Base-by-base conservation (phyloP, 2,888 invertebrate species). In the Eilema sororculum region DNA sequence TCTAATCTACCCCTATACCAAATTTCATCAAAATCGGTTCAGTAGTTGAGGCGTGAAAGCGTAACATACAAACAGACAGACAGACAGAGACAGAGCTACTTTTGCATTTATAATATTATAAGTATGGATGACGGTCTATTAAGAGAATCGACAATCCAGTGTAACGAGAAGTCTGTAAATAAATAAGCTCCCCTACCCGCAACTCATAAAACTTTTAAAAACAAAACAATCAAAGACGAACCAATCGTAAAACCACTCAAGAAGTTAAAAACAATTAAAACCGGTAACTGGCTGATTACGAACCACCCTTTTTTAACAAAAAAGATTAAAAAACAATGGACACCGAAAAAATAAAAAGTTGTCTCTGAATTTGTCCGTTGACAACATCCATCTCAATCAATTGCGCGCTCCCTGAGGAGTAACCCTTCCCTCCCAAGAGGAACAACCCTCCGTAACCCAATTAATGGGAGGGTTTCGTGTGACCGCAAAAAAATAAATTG, bases 311-410 rank as follows among this genome's bases (percentile, higher is more conserved):
- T 86, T 69, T 77, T 69, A 56, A 77, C 72, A 76, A 78, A 80
- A 87, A 86, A 74, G 68, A 80, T 78, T 83, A 79, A 76, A 78
- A 81, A 81, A 75, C 82, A 83, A 83, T 83, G 81, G 65, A 80
- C 74, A 77, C 82, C 82, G 80, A 83, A 85, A 88, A 87, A 87
- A 83, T 24, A 89, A 91, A 91, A 88, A 92, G 89, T 88, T 88
- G 85, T 89, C 90, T 86, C 85, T 84, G 85, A 90, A 91, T 92
- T 92, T 90, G 91, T 89, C 84, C 90, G 93, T 85, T 91, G 94
- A 94, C 93, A 92, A 92, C 90, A 94, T 95, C 92, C 91, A 93
- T 95, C 95, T 94, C 94, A 93, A 95, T 95, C 95, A 95, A 94
- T 94, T 89, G 88, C 80, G 81, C 83, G 80, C 78, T 94, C 95